Percentiles rank a stretch among this genome's conserved stretches.
Conservation (phyloP, 2,113 vertebrate genomes). For the Sus scrofa region DNA sequence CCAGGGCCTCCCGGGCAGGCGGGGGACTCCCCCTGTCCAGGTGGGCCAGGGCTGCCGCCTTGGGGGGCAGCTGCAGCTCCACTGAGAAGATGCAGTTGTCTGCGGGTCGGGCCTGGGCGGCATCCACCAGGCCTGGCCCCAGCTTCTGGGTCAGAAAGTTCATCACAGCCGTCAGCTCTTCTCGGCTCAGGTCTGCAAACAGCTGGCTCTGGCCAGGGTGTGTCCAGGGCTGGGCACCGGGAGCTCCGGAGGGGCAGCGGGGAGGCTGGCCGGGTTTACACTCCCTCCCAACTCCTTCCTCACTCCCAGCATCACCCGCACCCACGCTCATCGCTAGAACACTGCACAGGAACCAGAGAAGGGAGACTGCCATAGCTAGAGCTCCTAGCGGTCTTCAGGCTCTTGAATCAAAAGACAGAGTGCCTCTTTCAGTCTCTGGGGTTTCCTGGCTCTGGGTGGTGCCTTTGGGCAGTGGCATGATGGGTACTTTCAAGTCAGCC, state of each 20-base stretch:
- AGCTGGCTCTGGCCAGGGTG: conserved; percentile 83
- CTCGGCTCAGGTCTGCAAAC: conserved; percentile 90
- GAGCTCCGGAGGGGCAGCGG: background rate
- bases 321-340: conserved; percentile 55
- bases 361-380: conserved; percentile 61
- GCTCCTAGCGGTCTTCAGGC: conserved; percentile 60
- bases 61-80: conserved; percentile 90
- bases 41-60: conserved; percentile 88
- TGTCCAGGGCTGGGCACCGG: background rate
- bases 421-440: background rate
- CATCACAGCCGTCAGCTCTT: conserved; percentile 90
- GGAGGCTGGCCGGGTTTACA: background rate
- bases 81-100: conserved; percentile 91
- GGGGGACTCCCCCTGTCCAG: conserved; percentile 83
- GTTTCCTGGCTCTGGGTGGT: background rate
- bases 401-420: conserved; percentile 30
- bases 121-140: conserved; percentile 86
- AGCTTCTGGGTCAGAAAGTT: conserved; percentile 86
- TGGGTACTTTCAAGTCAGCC: background rate
- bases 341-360: conserved; percentile 71
- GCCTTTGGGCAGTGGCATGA: background rate
- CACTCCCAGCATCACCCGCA: background rate
- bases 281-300: background rate
- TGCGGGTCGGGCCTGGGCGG: conserved; percentile 82
- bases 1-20: conserved; percentile 89